Evolutionary conservation across 2,888 invertebrate genomes (phyloP), one percentile per base, ranked within the genome.

Genomic region (Auanema freiburgensis): DNA sequence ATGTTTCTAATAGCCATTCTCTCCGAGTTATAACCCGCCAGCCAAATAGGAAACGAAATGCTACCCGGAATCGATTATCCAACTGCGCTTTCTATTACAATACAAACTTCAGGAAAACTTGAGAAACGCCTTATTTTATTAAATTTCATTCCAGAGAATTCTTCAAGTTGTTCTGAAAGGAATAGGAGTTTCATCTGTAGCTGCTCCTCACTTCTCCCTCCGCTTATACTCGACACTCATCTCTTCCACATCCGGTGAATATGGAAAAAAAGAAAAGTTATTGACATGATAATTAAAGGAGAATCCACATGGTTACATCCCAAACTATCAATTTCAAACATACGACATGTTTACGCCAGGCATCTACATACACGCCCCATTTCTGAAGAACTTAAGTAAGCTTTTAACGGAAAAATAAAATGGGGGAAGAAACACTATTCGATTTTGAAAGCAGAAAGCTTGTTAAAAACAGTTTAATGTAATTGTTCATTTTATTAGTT

Each of bases 301-400:
- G 79, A 80, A 52, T 72, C 74, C 16, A 58, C 75, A 54, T 80
- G 80, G 80, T 71, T 80, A 18, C 80, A 80, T 69, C 78, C 78
- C 14, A 59, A 68, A 57, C 63, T 80, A 12, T 63, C 73, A 25
- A 61, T 73, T 12, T 23, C 58, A 3, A 66, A 66, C 55, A 25
- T 73, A 46, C 69, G 65, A 21, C 62, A 64, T 50, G 66, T 68
- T 24, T 73, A 69, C 59, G 61, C 65, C 42, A 59, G 55, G 18
- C 69, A 71, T 57, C 52, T 73, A 14, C 25, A 53, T 18, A 70
- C 73, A 23, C 67, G 66, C 51, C 66, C 70, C 51, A 65, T 67
- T 18, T 54, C 51, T n/a, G 73, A 71, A 58, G 70, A 73, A 42
- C 69, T 73, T 40, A 73, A 69, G 72, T 72, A 50, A 65, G 67